phyloP scores from a whole-genome alignment of 2,113 vertebrate species.

The Sprattus sprattus region DNA sequence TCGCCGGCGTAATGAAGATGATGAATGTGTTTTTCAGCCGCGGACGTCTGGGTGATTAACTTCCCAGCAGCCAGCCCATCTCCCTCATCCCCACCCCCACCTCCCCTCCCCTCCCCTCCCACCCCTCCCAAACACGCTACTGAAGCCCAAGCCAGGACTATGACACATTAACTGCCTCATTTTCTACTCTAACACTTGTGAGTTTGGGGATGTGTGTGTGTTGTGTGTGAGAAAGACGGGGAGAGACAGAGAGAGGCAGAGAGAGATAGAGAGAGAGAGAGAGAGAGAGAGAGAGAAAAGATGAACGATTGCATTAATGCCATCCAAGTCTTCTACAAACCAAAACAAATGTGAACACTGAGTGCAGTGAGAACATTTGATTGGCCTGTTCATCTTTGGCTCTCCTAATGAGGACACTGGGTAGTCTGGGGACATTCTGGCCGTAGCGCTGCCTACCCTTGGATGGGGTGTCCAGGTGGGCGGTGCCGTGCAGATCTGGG shows the following conservation, averaged over 20 bases:
- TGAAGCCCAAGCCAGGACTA: conserved; percentile 1
- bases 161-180: conserved; percentile 3
- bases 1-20: conserved; percentile 38
- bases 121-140: neutral
- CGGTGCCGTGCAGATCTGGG: neutral
- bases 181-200: neutral
- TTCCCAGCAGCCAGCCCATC: conserved; percentile 46
- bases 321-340: neutral
- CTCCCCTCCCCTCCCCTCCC: neutral
- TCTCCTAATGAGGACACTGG: neutral
- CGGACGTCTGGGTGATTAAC: conserved; percentile 33
- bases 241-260: neutral
- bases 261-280: neutral
- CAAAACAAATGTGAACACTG: neutral
- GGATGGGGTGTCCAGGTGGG: neutral
- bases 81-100: conserved; percentile 20
- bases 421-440: neutral
- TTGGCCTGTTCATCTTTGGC: neutral
- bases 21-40: conserved; percentile 56
- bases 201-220: neutral
- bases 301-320: conserved; percentile 30
- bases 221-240: neutral
- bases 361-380: neutral
- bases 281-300: conserved; percentile 18
- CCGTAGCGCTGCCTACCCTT: neutral